phyloP scores from a whole-genome alignment of 1,140 invertebrate genomes.

The Augochlora pura region DNA sequence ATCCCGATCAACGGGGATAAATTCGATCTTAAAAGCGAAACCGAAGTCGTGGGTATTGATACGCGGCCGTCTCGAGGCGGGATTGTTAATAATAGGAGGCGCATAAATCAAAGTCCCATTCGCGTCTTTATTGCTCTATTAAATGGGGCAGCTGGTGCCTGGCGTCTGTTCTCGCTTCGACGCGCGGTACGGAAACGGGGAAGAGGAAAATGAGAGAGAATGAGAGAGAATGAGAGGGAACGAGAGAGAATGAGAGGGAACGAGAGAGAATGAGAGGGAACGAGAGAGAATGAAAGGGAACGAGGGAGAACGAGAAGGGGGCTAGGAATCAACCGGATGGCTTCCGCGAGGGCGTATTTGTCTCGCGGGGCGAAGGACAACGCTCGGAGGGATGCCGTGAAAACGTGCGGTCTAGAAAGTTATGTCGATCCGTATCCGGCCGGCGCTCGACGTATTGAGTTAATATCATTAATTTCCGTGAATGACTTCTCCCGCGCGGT shows the following conservation, averaged over 20 bases:
- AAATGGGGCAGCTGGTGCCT: conserved; percentile 78
- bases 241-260: no score
- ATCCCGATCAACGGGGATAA: conserved; percentile 18
- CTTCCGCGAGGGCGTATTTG: conserved; percentile 59
- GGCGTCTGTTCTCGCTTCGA: conserved; percentile 45
- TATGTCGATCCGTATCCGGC: conserved; percentile 63
- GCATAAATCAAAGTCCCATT: conserved; percentile 79
- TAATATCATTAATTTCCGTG: conserved; percentile 69
- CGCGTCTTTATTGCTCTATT: conserved; percentile 80
- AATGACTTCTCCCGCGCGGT: conserved; percentile 54
- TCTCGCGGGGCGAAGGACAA: conserved; percentile 43
- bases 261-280: no score
- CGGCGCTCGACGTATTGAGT: conserved; percentile 52
- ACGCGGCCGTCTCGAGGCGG: conserved; percentile 50
- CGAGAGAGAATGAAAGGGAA: no score
- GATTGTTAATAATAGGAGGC: conserved; percentile 76
- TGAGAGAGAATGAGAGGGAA: background rate
- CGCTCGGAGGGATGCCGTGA: conserved; percentile 27
- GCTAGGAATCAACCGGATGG: conserved; percentile 22
- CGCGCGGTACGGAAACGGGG: background rate
- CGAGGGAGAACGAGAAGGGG: background rate
- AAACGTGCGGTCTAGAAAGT: conserved; percentile 60
- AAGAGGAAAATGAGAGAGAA: background rate
- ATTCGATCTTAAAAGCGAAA: conserved; percentile 17
- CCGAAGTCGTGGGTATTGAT: conserved; percentile 22